A percentile compares a stretch with the other conserved stretches of the same genome.
These are phyloP conservation scores for Melitaea athalia DNA, from an alignment of 2,888 invertebrate genomes.

Conservation along the genomic window DNA sequence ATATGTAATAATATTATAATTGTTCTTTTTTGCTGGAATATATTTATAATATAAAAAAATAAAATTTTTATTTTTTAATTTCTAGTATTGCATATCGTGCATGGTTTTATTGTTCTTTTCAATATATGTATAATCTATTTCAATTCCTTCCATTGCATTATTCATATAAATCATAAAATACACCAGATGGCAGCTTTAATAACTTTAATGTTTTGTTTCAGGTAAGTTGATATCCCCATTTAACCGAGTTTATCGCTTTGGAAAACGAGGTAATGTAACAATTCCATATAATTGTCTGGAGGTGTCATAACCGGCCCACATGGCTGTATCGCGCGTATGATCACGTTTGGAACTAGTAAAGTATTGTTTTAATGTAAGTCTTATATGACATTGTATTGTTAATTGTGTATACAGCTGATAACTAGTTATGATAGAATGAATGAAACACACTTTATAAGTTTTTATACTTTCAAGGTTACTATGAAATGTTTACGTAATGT, in stretches of 20 bases:
- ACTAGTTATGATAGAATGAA: too few species aligned
- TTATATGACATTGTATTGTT: neutral
- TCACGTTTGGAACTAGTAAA: neutral
- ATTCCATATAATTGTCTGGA: neutral
- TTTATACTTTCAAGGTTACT: too few species aligned
- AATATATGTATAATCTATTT: neutral
- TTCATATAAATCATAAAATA: neutral
- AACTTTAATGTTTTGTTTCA: constrained; percentile 21
- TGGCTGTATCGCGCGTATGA: neutral
- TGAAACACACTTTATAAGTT: too few species aligned
- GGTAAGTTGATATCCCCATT: constrained; percentile 20
- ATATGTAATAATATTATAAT: too few species aligned
- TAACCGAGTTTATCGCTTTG: neutral
- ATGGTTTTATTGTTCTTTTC: neutral
- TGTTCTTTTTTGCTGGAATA: too few species aligned
- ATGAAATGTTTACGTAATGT: too few species aligned
- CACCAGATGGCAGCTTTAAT: too few species aligned
- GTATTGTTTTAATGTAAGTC: neutral
- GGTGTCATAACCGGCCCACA: neutral
- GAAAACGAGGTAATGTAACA: constrained; percentile 1
- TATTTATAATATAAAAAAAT: too few species aligned
- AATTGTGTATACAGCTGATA: neutral
- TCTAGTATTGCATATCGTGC: neutral
- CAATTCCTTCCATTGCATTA: neutral
- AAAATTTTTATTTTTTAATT: too few species aligned